Percentiles rank a stretch among this genome's conserved stretches.
These are phyloP conservation scores for Atherix ibis DNA, from an alignment of 2,888 invertebrate species.

Conservation along the genomic window DNA sequence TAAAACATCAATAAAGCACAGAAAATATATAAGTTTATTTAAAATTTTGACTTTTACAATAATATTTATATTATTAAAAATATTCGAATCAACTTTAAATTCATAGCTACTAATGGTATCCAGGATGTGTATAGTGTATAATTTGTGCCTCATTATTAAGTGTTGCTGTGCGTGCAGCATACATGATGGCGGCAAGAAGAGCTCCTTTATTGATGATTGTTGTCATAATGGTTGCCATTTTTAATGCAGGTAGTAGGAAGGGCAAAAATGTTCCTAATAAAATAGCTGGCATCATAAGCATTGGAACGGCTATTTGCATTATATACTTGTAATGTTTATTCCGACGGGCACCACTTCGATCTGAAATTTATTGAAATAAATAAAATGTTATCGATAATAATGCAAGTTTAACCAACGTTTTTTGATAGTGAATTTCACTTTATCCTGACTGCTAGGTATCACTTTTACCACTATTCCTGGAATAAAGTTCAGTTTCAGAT, in stretches of 20 bases:
- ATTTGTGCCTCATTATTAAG: slow-evolving; percentile 23
- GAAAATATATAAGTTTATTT: too few species aligned
- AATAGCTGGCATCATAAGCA: slow-evolving; percentile 44
- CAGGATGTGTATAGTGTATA: slow-evolving; percentile 21
- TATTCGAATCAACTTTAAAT: too few species aligned
- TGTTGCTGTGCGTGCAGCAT: slow-evolving; percentile 26
- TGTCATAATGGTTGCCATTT: slow-evolving; percentile 45
- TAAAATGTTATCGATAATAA: slow-evolving; percentile 8
- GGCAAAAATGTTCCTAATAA: slow-evolving; percentile 50
- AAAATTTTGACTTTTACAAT: too few species aligned
- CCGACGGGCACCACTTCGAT: slow-evolving; percentile 4
- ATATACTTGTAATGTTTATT: slow-evolving; percentile 18
- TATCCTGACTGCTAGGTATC: slow-evolving; percentile 37
- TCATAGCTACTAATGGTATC: slow-evolving; percentile 17
- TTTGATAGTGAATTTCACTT: slow-evolving; percentile 34
- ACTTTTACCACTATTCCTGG: slow-evolving; percentile 38
- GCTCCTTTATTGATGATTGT: slow-evolving; percentile 52
- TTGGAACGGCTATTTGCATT: slow-evolving; percentile 36
- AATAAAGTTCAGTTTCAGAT: slow-evolving; percentile 35
- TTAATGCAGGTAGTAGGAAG: slow-evolving; percentile 49
- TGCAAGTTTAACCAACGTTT: slow-evolving; percentile 29
- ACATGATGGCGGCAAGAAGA: slow-evolving; percentile 39
- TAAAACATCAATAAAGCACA: too few species aligned
- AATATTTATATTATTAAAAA: too few species aligned
- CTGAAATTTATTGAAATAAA: background rate